A percentile compares a stretch with the other conserved stretches of the same genome.
phyloP scores from a whole-genome alignment of 2,797 vertebrate species.

The Enteromius viviparus region DNA sequence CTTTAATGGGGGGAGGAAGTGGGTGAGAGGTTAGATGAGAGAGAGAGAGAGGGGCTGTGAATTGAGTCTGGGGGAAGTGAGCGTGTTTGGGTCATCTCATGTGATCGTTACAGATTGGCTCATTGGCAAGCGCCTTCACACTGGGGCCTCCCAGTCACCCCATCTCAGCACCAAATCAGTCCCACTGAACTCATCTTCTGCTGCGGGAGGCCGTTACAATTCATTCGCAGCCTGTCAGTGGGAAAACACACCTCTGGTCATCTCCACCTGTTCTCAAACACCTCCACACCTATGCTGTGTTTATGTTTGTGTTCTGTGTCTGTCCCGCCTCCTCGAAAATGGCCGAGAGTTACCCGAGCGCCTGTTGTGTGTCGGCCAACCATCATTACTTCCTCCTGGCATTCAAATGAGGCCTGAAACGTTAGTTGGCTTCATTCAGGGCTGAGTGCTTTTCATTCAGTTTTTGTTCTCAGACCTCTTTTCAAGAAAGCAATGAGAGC shows the following conservation, averaged over 20 bases:
- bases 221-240: not conserved
- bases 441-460: not conserved
- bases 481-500: not conserved
- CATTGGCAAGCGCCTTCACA: constrained; percentile 27
- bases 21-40: constrained; percentile 78
- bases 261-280: constrained; percentile 44
- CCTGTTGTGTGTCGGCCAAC: constrained; percentile 61
- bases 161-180: constrained; percentile 54
- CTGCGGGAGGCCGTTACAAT: constrained; percentile 14
- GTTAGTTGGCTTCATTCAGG: constrained; percentile 16
- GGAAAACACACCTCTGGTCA: not conserved
- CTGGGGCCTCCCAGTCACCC: constrained; percentile 63
- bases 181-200: not conserved
- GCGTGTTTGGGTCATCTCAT: constrained; percentile 31
- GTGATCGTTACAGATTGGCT: constrained; percentile 8
- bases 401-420: constrained; percentile 14
- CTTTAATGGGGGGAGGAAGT: constrained; percentile 72
- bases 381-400: constrained; percentile 32
- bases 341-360: constrained; percentile 60
- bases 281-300: constrained; percentile 10
- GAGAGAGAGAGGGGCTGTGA: constrained; percentile 9
- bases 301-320: not conserved
- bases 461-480: constrained; percentile 1
- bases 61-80: constrained; percentile 20
- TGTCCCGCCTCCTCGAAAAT: constrained; percentile 10